These are phyloP conservation scores for Actinostola sp. DNA, from an alignment of 92 coral and sea anemone genomes.

Conservation along the genomic window DNA sequence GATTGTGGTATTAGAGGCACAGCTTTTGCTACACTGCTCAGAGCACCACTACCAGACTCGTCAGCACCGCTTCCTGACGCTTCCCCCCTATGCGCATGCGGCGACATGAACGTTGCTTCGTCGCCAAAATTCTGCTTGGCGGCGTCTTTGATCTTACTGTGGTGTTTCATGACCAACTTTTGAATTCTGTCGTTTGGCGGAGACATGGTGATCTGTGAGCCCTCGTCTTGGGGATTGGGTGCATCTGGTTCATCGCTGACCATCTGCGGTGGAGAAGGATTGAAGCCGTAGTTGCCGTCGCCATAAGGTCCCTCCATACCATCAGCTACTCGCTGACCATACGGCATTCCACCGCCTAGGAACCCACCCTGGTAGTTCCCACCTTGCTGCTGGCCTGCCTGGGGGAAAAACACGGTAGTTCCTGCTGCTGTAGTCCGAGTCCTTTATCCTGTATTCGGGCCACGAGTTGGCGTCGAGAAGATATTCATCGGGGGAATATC, in stretches of 20 bases:
- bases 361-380: constrained; percentile 17
- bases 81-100: not conserved
- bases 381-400: not conserved
- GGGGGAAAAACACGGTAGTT: constrained; percentile 32
- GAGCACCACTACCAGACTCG: constrained; percentile 10
- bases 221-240: constrained; percentile 13
- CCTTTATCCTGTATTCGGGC: constrained; percentile 91
- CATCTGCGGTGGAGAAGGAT: constrained; percentile 20
- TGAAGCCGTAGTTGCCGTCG: constrained; percentile 36
- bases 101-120: not conserved
- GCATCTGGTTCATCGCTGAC: constrained; percentile 16
- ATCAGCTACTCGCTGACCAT: constrained; percentile 13
- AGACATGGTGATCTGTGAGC: not conserved
- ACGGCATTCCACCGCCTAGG: constrained; percentile 17
- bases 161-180: constrained; percentile 10
- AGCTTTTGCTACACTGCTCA: too few relatives aligned
- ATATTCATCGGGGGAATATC: constrained; percentile 63
- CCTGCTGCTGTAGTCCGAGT: constrained; percentile 71
- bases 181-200: constrained; percentile 10
- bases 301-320: constrained; percentile 47
- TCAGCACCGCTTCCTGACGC: constrained; percentile 23
- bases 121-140: constrained; percentile 5
- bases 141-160: constrained; percentile 2
- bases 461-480: constrained; percentile 79
- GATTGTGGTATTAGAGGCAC: too few relatives aligned